Base-by-base conservation (phyloP, 1,140 invertebrate genomes). In the Marisa cornuarietis region DNA sequence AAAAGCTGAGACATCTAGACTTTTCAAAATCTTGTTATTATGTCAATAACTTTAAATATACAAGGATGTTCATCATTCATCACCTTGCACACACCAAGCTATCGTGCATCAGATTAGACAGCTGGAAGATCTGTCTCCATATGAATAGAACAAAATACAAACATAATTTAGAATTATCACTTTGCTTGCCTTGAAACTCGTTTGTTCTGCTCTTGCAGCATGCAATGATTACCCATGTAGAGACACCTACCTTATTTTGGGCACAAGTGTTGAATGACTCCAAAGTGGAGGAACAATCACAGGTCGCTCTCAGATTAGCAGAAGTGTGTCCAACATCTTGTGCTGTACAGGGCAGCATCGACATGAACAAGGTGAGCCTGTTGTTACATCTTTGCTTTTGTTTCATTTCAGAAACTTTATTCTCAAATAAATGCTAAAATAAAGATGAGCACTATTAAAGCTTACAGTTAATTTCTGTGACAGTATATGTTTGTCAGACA, bases 171-270 rank as follows among this genome's bases (percentile, higher is more conserved):
- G 69, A 3, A 18, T 31, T 18, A 71, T 22, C n/a, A 42, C 69
- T 71, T 20, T 20, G 18, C 26, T n/a, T 26, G 16, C 3, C 18
- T 18, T 26, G 18, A 71, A 20, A 71, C 20, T 31, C 18, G 5
- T n/a, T 16, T 54, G 13, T 51, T 18, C 8, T 52, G 26, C 58
- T 24, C 24, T 52, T 26, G 71, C 83, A 87, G 65, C 74, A 71
- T 63, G 83, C 83, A 1, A 74, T 85, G 80, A 76, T 86, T 18
- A 84, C 85, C 9, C 81, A 85, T 80, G 83, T 85, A 16, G 86
- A 87, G 54, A 86, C 74, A 18, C 84, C 85, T 13, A 82, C 83
- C 1, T 79, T 82, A 65, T 68, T 85, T 16, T 87, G 85, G 84
- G 73, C 83, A 16, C 86, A 87, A 73, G 73, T 78, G 0, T 78